Conservation (phyloP, 1,140 invertebrate genomes). For the Atopsyche davidsoni region DNA sequence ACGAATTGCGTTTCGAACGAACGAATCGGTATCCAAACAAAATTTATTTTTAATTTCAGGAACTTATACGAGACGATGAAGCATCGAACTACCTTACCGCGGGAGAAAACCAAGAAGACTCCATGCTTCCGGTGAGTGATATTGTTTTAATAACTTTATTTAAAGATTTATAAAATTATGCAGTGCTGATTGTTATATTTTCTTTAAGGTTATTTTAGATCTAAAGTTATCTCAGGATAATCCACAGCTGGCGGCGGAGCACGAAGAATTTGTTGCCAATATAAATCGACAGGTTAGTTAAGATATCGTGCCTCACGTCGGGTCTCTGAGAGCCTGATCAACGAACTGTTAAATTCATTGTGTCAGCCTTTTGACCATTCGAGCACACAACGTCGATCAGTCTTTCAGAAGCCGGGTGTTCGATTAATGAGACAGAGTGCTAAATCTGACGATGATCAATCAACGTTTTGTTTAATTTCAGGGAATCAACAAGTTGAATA, state of each 20-base stretch:
- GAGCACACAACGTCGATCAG: no score
- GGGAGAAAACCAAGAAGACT: constrained; percentile 10
- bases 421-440: no score
- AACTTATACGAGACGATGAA: constrained; percentile 14
- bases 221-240: constrained; percentile 18
- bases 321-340: no score
- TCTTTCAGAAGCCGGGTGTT: no score
- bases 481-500: constrained; percentile 16
- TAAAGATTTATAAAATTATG: not conserved
- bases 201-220: constrained; percentile 22
- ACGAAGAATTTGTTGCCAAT: constrained; percentile 30
- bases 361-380: no score
- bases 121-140: constrained; percentile 9
- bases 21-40: no score
- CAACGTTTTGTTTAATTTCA: constrained; percentile 7
- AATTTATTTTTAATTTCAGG: constrained; percentile 11
- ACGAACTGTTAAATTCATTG: no score
- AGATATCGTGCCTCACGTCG: no score
- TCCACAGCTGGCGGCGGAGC: constrained; percentile 18
- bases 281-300: constrained; percentile 29
- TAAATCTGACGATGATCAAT: no score
- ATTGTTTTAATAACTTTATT: not conserved
- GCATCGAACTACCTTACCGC: not conserved
- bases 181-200: not conserved
- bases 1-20: no score